Evolutionary conservation across 2,888 invertebrate species (phyloP).

Genomic region (Papilio demoleus): DNA sequence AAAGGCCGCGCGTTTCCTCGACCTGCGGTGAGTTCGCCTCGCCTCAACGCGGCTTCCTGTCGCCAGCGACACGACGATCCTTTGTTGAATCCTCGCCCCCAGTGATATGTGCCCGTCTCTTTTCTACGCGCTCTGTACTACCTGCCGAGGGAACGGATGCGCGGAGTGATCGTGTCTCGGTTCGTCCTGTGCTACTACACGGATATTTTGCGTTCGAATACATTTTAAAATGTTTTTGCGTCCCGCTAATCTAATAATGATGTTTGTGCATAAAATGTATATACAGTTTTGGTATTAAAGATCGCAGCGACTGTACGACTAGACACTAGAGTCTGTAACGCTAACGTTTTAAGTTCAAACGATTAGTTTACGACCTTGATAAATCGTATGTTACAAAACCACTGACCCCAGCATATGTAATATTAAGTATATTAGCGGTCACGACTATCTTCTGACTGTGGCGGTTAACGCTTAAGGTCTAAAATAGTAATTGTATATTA

Average conservation of each 20-base stretch:
- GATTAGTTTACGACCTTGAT: slow-evolving; percentile 74
- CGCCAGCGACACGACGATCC: slow-evolving; percentile 65
- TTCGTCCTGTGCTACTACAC: slow-evolving; percentile 51
- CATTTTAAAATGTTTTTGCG: slow-evolving; percentile 46
- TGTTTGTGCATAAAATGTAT: slow-evolving; percentile 52
- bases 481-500: not conserved
- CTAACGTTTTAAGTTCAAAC: slow-evolving; percentile 70
- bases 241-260: slow-evolving; percentile 50
- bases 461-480: not conserved
- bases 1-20: slow-evolving; percentile 80
- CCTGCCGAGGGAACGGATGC: slow-evolving; percentile 61
- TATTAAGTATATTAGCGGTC: slow-evolving; percentile 68
- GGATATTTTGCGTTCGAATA: slow-evolving; percentile 46
- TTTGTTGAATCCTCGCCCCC: slow-evolving; percentile 74
- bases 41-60: slow-evolving; percentile 68
- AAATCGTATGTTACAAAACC: slow-evolving; percentile 68
- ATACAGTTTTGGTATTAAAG: slow-evolving; percentile 42
- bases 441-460: slow-evolving; percentile 60
- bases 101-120: slow-evolving; percentile 76
- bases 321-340: slow-evolving; percentile 53
- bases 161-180: slow-evolving; percentile 58
- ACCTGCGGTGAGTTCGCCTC: slow-evolving; percentile 80
- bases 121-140: slow-evolving; percentile 65
- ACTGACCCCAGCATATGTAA: slow-evolving; percentile 67
- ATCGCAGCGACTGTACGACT: slow-evolving; percentile 51